These are phyloP conservation scores for Galerucella calmariensis DNA, from an alignment of 2,888 invertebrate genomes.

Conservation along the genomic window DNA sequence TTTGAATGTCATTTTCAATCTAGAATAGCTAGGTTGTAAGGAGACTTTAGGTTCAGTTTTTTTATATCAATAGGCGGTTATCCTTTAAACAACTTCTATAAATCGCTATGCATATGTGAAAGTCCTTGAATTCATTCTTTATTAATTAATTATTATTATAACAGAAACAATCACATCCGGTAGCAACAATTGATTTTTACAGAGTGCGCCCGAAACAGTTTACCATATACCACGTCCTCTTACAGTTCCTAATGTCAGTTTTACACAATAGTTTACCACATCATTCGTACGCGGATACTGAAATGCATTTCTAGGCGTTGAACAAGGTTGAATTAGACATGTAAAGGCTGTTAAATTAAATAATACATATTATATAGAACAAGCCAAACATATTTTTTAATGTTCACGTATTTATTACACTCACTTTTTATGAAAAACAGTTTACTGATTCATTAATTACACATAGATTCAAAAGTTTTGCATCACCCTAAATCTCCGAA, in stretches of 20 bases:
- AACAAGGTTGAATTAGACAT: constrained; percentile 22
- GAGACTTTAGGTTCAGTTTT: background rate
- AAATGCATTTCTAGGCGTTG: constrained; percentile 16
- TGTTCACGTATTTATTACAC: background rate
- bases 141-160: constrained; percentile 22
- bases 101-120: constrained; percentile 29
- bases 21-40: background rate
- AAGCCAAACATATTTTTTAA: background rate
- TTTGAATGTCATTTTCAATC: constrained; percentile 2
- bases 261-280: constrained; percentile 17
- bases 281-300: constrained; percentile 26
- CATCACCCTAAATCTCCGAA: too few relatives aligned
- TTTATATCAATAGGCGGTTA: background rate
- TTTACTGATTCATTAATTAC: background rate
- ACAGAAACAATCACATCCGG: constrained; percentile 35
- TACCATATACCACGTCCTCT: constrained; percentile 19
- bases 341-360: background rate
- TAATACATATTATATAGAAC: constrained; percentile 1
- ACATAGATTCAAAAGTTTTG: too few relatives aligned
- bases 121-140: constrained; percentile 30
- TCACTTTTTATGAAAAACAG: background rate
- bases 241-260: constrained; percentile 18
- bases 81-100: constrained; percentile 21
- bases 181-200: constrained; percentile 31
- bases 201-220: constrained; percentile 18